A percentile compares a stretch with the other conserved stretches of the same genome.
phyloP scores from a whole-genome alignment of 2,888 invertebrate species.

The Leucoptera coffeella region DNA sequence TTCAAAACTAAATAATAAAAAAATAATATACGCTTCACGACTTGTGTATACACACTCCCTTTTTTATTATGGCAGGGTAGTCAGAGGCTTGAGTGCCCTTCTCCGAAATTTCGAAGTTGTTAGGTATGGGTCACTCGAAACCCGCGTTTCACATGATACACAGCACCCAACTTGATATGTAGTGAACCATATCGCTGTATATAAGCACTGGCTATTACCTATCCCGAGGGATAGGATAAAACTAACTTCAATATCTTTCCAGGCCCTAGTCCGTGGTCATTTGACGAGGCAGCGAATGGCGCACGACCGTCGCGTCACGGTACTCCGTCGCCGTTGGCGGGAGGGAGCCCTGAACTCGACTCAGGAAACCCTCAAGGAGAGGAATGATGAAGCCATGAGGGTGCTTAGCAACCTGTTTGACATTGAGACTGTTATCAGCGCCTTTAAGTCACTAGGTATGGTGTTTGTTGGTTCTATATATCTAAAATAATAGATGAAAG shows the following conservation, averaged over 20 bases:
- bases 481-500: too few relatives aligned
- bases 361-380: constrained; percentile 25
- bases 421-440: constrained; percentile 28
- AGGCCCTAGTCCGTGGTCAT: constrained; percentile 52
- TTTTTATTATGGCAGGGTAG: too few relatives aligned
- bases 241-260: constrained; percentile 5
- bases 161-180: too few relatives aligned
- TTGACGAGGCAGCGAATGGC: constrained; percentile 14
- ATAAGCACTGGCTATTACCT: too few relatives aligned
- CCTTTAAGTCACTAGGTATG: constrained; percentile 35
- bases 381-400: constrained; percentile 34
- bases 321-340: constrained; percentile 30
- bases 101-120: too few relatives aligned
- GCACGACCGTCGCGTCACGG: constrained; percentile 15
- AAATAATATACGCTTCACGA: too few relatives aligned
- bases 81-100: too few relatives aligned
- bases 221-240: too few relatives aligned
- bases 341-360: constrained; percentile 24
- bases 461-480: neutral
- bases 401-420: constrained; percentile 23
- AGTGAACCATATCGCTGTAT: too few relatives aligned
- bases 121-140: neutral
- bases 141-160: neutral
- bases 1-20: too few relatives aligned
- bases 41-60: too few relatives aligned